phyloP scores from a whole-genome alignment of 2,113 vertebrate species.

The Spermophilus dauricus region DNA sequence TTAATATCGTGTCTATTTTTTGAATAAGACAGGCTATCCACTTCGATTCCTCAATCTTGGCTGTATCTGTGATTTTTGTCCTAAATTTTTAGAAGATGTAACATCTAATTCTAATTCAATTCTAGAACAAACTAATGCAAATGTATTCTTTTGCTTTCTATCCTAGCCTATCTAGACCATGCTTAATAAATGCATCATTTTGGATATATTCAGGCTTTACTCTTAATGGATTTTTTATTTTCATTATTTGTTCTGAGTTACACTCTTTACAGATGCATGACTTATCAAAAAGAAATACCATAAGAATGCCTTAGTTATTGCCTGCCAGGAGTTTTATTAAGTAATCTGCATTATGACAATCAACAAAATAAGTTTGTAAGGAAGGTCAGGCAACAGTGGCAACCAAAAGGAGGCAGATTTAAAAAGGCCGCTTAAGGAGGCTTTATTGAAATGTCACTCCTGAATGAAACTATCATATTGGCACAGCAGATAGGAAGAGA shows the following conservation, averaged over 20 bases:
- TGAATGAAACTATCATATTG: no score
- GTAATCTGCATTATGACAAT: not conserved
- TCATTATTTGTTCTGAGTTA: not conserved
- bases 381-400: no score
- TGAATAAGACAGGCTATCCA: slow-evolving; percentile 20
- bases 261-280: slow-evolving; percentile 21
- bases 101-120: slow-evolving; percentile 59
- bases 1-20: slow-evolving; percentile 37
- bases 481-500: no score
- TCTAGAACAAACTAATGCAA: slow-evolving; percentile 6
- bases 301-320: not conserved
- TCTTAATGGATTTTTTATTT: slow-evolving; percentile 54
- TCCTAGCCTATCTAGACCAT: not conserved
- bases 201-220: slow-evolving; percentile 64
- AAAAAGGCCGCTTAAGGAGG: no score
- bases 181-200: slow-evolving; percentile 52
- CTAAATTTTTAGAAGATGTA: not conserved
- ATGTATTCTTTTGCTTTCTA: slow-evolving; percentile 36
- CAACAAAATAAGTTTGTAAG: not conserved
- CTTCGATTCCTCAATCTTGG: slow-evolving; percentile 24
- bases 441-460: no score
- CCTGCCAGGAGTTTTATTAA: not conserved
- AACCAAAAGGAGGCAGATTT: no score
- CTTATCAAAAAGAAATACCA: not conserved
- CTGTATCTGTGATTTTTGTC: not conserved